Evolutionary conservation across 2,113 vertebrate species (phyloP), one percentile per base, ranked within the genome.

Genomic region (Trogon melanurus): DNA sequence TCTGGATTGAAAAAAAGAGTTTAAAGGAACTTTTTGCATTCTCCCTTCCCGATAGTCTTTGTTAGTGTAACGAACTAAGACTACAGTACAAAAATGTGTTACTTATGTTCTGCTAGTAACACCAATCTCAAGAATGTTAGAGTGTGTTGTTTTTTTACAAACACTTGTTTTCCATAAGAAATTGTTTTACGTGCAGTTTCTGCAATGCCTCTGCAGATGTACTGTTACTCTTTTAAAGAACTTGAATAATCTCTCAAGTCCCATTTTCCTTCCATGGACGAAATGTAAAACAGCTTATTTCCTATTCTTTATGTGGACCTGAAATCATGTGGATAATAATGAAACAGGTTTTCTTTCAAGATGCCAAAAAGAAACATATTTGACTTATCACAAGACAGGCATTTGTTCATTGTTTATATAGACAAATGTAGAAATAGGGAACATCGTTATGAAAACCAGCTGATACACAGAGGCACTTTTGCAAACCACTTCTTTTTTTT

Each of bases 281-380:
- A 90, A 96, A 93, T 60, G 6, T 67, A 93, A 96, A 80, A 1
- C 85, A 90, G 57, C 16, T 91, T 71, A 30, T 88, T 93, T 88
- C 85, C 71, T 48, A 4, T n/a, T 78, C 75, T 90, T 78, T 80
- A 18, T 58, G 12, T 47, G 41, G 64, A 60, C 79, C 88, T 78
- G 72, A 30, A 90, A 29, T 78, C 25, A 57, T 1, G 9, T 26
- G 88, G n/a, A 47, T 22, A 47, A 20, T 13, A 80, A 83, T 71
- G 88, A 78, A 94, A 80, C 47, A 71, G 82, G 23, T 91, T 93
- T 93, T 66, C 44, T 65, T 67, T 34, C n/a, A 78, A 36, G 85
- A 82, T 36, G 54, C 85, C 91, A 79, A 62, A 72, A 92, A 54
- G 47, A 36, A 34, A 76, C 27, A 13, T 23, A 51, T 58, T 92